phyloP scores from a whole-genome alignment of 2,113 vertebrate species.

The Phoenicopterus ruber region DNA sequence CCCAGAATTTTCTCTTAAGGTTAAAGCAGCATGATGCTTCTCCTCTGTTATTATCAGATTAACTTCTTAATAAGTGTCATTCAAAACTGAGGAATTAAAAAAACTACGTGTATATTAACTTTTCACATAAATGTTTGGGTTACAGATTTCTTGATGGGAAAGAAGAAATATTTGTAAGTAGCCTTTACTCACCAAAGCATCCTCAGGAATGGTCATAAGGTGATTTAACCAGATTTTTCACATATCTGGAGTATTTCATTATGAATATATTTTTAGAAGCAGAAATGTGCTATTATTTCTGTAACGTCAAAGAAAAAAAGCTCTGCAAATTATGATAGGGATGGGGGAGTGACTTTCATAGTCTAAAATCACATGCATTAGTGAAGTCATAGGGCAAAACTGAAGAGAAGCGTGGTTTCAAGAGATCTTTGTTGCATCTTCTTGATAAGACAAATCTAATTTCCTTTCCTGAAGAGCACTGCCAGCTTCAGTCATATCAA shows the following conservation, averaged over 20 bases:
- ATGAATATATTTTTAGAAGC: neutral
- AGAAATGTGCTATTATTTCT: neutral
- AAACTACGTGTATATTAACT: neutral
- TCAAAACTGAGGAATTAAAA: neutral
- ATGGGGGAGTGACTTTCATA: neutral
- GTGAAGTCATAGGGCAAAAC: neutral
- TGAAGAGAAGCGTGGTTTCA: neutral
- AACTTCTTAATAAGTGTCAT: neutral
- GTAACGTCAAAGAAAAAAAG: neutral
- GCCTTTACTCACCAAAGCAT: neutral
- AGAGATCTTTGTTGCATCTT: conserved; percentile 5
- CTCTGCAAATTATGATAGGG: neutral
- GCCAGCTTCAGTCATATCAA: conserved; percentile 16
- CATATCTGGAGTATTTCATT: neutral
- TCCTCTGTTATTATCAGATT: neutral
- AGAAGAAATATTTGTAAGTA: neutral
- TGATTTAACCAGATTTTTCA: neutral
- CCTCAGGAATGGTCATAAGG: neutral
- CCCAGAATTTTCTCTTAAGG: neutral
- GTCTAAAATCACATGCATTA: neutral
- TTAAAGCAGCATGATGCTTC: neutral
- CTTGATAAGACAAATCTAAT: conserved; percentile 47
- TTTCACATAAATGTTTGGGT: neutral
- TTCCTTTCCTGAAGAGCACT: conserved; percentile 33
- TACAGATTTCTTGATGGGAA: neutral